These are phyloP conservation scores for Galleria mellonella DNA, from an alignment of 1,140 invertebrate genomes.

Conservation along the genomic window DNA sequence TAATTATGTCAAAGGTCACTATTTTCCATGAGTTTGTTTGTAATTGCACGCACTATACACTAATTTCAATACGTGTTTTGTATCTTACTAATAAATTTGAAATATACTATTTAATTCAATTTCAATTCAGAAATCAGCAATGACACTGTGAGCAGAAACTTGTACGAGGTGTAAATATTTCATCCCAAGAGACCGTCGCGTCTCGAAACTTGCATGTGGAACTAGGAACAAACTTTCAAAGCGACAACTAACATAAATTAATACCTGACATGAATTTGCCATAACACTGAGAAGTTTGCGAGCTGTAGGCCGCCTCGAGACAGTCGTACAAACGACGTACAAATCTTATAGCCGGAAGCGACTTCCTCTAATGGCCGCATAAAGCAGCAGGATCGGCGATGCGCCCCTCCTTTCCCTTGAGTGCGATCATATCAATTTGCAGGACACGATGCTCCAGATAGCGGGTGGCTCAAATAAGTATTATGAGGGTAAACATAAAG, in stretches of 20 bases:
- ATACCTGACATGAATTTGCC: conserved; percentile 72
- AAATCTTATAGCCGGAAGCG: conserved; percentile 48
- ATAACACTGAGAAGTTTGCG: conserved; percentile 56
- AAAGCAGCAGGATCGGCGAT: conserved; percentile 39
- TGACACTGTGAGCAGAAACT: too few species aligned
- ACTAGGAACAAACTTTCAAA: conserved; percentile 48
- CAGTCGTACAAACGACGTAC: conserved; percentile 59
- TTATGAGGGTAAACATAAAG: too few species aligned
- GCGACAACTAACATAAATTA: conserved; percentile 68
- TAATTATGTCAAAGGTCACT: too few species aligned
- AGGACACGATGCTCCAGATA: conserved; percentile 46
- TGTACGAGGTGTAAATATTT: conserved; percentile 51
- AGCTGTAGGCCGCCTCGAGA: conserved; percentile 35
- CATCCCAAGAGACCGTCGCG: conserved; percentile 55
- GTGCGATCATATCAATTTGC: conserved; percentile 55
- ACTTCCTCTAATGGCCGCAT: conserved; percentile 40
- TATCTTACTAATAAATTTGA: too few species aligned
- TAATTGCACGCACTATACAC: too few species aligned
- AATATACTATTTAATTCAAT: too few species aligned
- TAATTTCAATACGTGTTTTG: too few species aligned
- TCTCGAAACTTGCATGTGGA: conserved; percentile 44
- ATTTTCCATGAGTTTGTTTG: too few species aligned
- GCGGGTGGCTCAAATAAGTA: conserved; percentile 8
- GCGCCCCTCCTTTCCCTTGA: conserved; percentile 22
- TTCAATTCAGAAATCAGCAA: too few species aligned